A percentile compares a stretch with the other conserved stretches of the same genome.
Conservation (phyloP, 2,113 vertebrate genomes). For the Poicephalus gulielmi region DNA sequence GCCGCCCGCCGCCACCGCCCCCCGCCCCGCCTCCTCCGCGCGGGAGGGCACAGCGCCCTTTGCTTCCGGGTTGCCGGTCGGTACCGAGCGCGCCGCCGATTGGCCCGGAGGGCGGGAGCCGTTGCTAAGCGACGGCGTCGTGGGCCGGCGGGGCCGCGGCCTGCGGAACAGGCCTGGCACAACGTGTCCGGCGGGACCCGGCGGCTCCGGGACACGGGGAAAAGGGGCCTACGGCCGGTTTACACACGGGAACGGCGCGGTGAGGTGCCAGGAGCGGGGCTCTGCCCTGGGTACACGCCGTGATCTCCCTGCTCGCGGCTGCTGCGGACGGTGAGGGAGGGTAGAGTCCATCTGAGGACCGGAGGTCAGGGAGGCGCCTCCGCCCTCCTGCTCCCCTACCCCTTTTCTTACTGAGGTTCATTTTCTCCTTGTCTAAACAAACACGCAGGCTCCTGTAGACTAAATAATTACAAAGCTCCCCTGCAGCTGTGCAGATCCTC, state of each 20-base stretch:
- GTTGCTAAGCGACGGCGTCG: conserved; percentile 50
- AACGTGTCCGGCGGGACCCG: too few species aligned
- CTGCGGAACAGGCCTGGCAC: neutral
- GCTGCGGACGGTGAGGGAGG: neutral
- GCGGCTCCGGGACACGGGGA: neutral
- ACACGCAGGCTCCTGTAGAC: neutral
- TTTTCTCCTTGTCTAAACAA: neutral
- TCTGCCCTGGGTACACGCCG: neutral
- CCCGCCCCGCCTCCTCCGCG: neutral
- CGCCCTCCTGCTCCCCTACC: fast-evolving
- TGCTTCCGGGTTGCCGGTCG: conserved; percentile 27
- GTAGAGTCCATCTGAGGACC: fast-evolving
- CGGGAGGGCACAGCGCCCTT: neutral
- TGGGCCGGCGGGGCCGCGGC: neutral
- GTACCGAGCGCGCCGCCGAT: neutral
- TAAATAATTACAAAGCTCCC: neutral
- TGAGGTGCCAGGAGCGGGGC: neutral
- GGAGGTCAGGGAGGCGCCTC: too few species aligned
- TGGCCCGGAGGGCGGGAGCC: neutral
- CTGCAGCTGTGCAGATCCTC: neutral
- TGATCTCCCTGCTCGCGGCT: neutral
- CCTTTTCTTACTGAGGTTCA: neutral
- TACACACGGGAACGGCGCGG: neutral
- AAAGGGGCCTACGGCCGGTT: neutral
- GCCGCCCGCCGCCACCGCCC: neutral